A percentile compares a stretch with the other conserved stretches of the same genome.
Conservation (phyloP, 2,888 invertebrate genomes). For the Elysia crispata region DNA sequence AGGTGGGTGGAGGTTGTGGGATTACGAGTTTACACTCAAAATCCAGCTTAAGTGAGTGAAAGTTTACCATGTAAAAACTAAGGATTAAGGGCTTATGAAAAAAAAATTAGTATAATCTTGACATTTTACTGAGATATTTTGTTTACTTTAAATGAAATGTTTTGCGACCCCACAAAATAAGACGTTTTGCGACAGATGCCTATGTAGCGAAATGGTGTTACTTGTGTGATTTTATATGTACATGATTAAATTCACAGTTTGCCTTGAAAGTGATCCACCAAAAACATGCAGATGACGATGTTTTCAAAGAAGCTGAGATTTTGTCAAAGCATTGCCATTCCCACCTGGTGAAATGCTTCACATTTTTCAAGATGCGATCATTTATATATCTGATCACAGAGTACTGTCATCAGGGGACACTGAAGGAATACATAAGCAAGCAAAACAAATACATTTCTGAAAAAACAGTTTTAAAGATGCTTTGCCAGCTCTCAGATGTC, state of each 20-base stretch:
- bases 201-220: background rate
- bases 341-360: conserved; percentile 42
- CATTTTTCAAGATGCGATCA: conserved; percentile 5
- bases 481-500: conserved; percentile 44
- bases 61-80: no score
- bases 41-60: no score
- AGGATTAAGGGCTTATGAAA: no score
- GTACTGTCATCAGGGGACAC: conserved; percentile 31
- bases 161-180: no score
- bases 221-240: background rate
- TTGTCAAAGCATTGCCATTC: conserved; percentile 39
- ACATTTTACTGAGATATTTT: no score
- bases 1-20: no score
- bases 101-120: no score
- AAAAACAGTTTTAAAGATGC: conserved; percentile 29
- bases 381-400: conserved; percentile 39
- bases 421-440: conserved; percentile 19
- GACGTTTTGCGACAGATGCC: no score
- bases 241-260: conserved; percentile 22
- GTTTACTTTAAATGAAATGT: no score
- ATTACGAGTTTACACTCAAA: no score
- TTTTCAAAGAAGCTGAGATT: conserved; percentile 27
- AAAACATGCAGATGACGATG: background rate
- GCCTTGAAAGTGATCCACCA: conserved; percentile 36
- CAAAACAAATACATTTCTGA: conserved; percentile 25